These are phyloP conservation scores for Pseudanteris insignis DNA, from an alignment of 2,888 invertebrate species.

Conservation along the genomic window DNA sequence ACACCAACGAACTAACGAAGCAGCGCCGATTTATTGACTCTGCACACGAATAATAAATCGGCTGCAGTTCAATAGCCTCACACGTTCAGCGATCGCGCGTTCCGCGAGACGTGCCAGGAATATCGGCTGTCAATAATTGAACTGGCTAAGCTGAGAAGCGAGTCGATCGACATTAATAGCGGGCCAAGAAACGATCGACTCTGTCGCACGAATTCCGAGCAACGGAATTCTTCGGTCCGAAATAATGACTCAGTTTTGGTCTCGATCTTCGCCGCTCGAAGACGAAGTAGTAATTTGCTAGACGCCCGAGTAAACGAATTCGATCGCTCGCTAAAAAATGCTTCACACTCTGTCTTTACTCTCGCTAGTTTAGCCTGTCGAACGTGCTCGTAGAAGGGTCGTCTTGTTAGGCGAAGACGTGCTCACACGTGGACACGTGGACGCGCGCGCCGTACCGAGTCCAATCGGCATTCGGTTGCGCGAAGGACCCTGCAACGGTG, in stretches of 20 bases:
- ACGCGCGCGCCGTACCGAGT: conserved; percentile 45
- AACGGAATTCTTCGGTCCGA: no score
- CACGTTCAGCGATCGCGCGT: conserved; percentile 15
- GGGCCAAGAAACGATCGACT: no score
- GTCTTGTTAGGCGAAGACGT: conserved; percentile 23
- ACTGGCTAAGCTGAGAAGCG: no score
- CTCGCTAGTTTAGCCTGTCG: conserved; percentile 55
- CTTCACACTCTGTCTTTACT: no score
- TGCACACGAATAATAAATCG: conserved; percentile 34
- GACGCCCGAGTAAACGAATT: no score
- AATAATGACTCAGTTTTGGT: no score
- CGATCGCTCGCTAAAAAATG: no score
- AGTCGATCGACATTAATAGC: no score
- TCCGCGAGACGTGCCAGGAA: conserved; percentile 13
- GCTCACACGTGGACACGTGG: conserved; percentile 35
- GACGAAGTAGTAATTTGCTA: no score
- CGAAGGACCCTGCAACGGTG: conserved; percentile 54
- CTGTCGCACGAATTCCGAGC: no score
- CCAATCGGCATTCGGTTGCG: conserved; percentile 54
- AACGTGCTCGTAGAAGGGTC: conserved; percentile 54
- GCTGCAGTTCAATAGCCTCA: conserved; percentile 29
- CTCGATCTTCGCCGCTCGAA: no score
- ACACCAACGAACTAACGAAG: conserved; percentile 31
- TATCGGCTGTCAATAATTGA: conserved; percentile 11
- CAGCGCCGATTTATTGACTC: conserved; percentile 28